A percentile compares a stretch with the other conserved stretches of the same genome.
These are phyloP conservation scores for Labia minor DNA, from an alignment of 2,888 invertebrate species.

Conservation along the genomic window DNA sequence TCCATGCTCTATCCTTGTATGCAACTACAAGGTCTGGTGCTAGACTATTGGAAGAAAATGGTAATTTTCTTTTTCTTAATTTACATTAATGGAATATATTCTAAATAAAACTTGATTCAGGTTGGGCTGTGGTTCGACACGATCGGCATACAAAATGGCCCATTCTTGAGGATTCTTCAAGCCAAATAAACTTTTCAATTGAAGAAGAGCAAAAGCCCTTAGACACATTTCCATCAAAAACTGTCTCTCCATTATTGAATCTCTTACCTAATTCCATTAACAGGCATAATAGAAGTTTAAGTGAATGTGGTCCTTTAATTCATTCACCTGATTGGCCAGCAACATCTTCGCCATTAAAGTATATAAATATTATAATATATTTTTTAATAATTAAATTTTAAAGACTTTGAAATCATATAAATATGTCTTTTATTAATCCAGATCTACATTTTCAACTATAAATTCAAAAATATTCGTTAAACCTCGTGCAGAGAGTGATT, in stretches of 20 bases:
- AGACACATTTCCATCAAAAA: conserved; percentile 14
- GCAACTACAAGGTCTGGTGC: conserved; percentile 76
- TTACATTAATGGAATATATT: too few species aligned
- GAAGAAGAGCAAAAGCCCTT: conserved; percentile 36
- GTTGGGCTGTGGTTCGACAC: conserved; percentile 66
- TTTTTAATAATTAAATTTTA: background rate
- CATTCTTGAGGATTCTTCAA: conserved; percentile 55
- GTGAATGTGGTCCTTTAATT: background rate
- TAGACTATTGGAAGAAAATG: conserved; percentile 39
- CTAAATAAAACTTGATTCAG: conserved; percentile 33
- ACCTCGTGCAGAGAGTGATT: background rate
- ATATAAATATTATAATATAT: background rate
- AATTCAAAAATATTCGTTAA: background rate
- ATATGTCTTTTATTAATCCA: too few species aligned
- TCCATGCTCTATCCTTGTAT: conserved; percentile 76
- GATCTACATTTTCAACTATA: background rate
- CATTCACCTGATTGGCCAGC: background rate
- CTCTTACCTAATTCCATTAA: background rate
- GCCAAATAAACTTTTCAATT: conserved; percentile 38
- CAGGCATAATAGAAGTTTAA: background rate
- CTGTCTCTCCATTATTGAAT: conserved; percentile 14
- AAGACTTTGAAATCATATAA: too few species aligned
- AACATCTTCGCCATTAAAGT: background rate
- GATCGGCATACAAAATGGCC: conserved; percentile 68
- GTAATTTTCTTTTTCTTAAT: background rate